These are phyloP conservation scores for Proisotoma minuta DNA, from an alignment of 2,888 invertebrate genomes.

Conservation along the genomic window DNA sequence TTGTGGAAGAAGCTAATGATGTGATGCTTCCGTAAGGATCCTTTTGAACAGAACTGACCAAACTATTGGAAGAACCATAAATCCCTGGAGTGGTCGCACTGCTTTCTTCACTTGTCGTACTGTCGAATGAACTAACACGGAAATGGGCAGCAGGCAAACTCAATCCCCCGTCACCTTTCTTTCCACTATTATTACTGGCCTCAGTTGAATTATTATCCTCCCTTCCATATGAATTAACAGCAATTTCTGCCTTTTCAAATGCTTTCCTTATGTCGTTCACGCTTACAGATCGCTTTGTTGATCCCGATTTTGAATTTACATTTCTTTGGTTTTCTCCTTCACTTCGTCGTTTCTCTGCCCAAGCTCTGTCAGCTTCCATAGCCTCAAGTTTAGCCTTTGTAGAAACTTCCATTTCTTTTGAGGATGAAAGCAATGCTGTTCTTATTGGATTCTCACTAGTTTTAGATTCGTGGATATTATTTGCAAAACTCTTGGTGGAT, in stretches of 20 bases:
- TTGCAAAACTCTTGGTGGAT: slow-evolving; percentile 7
- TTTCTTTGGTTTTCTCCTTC: slow-evolving; percentile 1
- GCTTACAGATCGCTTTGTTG: slow-evolving; percentile 51
- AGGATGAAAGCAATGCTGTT: not conserved
- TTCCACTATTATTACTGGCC: slow-evolving; percentile 7
- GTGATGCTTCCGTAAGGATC: slow-evolving; percentile 59
- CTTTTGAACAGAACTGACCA: slow-evolving; percentile 47
- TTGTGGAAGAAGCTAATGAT: slow-evolving; percentile 58
- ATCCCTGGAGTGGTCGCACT: slow-evolving; percentile 48
- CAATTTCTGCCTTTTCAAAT: slow-evolving; percentile 55
- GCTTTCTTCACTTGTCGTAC: slow-evolving; percentile 53
- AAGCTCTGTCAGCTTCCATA: slow-evolving; percentile 30
- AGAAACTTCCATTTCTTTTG: slow-evolving; percentile 10
- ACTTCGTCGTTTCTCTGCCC: slow-evolving; percentile 29
- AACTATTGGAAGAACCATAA: slow-evolving; percentile 50
- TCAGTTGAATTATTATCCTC: slow-evolving; percentile 32
- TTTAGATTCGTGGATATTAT: not conserved
- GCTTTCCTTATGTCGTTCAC: slow-evolving; percentile 60
- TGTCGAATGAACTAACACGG: slow-evolving; percentile 56
- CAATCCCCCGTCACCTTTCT: slow-evolving; percentile 30
- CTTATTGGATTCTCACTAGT: too few species aligned
- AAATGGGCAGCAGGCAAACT: slow-evolving; percentile 50
- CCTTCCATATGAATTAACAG: slow-evolving; percentile 39
- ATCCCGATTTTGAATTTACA: slow-evolving; percentile 11
- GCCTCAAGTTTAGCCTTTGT: slow-evolving; percentile 15